phyloP scores from a whole-genome alignment of 2,888 invertebrate species.

The Lydus trimaculatus region DNA sequence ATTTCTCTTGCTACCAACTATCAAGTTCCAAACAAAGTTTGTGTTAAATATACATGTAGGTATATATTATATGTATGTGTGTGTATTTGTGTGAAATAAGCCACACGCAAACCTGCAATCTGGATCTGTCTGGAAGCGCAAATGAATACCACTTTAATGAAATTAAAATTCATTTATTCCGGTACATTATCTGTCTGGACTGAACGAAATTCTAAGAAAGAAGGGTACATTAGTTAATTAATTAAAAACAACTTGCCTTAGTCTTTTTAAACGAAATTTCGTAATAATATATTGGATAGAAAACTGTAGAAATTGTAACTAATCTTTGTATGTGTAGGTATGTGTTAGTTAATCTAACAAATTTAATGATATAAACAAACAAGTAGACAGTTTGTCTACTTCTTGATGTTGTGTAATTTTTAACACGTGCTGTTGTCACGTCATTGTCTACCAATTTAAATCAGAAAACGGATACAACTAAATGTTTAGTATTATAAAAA shows the following conservation, averaged over 20 bases:
- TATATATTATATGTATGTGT: constrained; percentile 3
- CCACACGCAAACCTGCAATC: constrained; percentile 58
- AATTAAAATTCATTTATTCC: constrained; percentile 62
- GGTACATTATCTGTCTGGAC: constrained; percentile 55
- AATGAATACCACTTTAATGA: constrained; percentile 59
- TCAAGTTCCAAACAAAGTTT: too few relatives aligned
- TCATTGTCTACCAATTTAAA: constrained; percentile 25
- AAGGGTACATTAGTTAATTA: constrained; percentile 59
- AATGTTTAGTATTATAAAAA: constrained; percentile 10
- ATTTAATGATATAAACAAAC: constrained; percentile 4
- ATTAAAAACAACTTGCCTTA: constrained; percentile 37
- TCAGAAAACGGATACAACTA: constrained; percentile 9
- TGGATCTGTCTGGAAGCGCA: constrained; percentile 54
- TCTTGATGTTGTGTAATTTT: constrained; percentile 25
- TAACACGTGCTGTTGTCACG: constrained; percentile 38
- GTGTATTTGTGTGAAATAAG: constrained; percentile 15
- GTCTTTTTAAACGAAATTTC: not conserved
- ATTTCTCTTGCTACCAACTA: too few relatives aligned
- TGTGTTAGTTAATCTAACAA: not conserved
- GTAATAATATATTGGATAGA: not conserved
- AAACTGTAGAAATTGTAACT: not conserved
- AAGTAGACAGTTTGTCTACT: constrained; percentile 8
- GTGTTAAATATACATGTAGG: not conserved
- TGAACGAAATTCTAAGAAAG: constrained; percentile 56
- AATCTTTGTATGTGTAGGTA: not conserved